Evolutionary conservation across 1,140 invertebrate genomes (phyloP).

Genomic region (Drosophila jambulina): DNA sequence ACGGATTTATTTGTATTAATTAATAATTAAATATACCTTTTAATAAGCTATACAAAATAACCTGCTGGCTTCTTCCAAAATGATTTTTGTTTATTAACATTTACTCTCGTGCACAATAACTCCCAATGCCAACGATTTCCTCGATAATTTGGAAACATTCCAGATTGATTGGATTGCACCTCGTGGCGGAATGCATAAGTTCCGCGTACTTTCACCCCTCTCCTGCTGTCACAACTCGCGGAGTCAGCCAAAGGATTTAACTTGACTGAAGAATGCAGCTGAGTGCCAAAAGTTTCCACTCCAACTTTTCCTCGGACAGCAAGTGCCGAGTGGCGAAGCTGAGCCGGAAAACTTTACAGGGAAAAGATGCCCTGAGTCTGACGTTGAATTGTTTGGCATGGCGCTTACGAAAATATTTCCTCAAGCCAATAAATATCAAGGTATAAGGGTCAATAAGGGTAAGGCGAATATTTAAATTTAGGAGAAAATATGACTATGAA

Average conservation of each 20-base stretch:
- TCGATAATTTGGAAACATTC: not conserved
- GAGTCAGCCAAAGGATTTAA: slow-evolving; percentile 36
- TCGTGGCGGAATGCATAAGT: slow-evolving; percentile 24
- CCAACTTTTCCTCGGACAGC: slow-evolving; percentile 37
- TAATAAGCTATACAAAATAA: no score
- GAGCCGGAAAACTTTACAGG: slow-evolving; percentile 9
- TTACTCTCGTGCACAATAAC: not conserved
- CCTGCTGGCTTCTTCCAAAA: not conserved
- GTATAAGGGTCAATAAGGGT: slow-evolving; percentile 1
- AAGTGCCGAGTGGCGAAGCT: slow-evolving; percentile 18
- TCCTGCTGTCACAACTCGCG: slow-evolving; percentile 16
- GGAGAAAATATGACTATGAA: not conserved
- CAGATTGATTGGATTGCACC: slow-evolving; percentile 30
- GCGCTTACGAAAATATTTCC: slow-evolving; percentile 16
- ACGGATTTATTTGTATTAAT: no score
- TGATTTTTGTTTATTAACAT: not conserved
- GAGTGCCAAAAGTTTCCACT: slow-evolving; percentile 54
- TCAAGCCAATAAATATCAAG: slow-evolving; percentile 20
- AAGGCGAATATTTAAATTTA: slow-evolving; percentile 17
- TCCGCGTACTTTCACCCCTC: not conserved
- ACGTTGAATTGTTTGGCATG: slow-evolving; percentile 14
- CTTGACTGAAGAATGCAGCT: slow-evolving; percentile 40
- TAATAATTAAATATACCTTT: no score
- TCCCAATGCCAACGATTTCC: no score
- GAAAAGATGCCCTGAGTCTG: not conserved